Percentiles rank a stretch among this genome's conserved stretches.
phyloP scores from a whole-genome alignment of 2,888 invertebrate genomes.

The Dilophus febrilis region DNA sequence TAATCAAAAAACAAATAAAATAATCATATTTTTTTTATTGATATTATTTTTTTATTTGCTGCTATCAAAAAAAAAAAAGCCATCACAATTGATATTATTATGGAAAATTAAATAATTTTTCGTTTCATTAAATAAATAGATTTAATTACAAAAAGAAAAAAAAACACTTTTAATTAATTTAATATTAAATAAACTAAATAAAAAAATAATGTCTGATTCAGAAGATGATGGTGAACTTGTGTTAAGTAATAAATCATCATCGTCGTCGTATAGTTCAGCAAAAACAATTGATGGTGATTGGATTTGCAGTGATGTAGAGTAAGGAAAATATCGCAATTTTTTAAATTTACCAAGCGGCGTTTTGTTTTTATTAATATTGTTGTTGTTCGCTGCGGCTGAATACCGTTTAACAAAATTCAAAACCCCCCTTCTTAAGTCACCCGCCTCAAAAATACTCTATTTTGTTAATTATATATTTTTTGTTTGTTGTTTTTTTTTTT shows the following conservation, averaged over 20 bases:
- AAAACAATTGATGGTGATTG: conserved; percentile 17
- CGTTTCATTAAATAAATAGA: too few relatives aligned
- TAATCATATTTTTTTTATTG: too few relatives aligned
- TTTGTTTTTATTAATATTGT: background rate
- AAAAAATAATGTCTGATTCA: conserved; percentile 3
- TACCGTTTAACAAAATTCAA: background rate
- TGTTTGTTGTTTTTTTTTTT: conserved; percentile 5
- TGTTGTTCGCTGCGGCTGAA: background rate
- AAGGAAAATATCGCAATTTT: conserved; percentile 21
- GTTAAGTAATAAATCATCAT: too few relatives aligned
- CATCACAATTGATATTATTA: too few relatives aligned
- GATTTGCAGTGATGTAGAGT: conserved; percentile 25
- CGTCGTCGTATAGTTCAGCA: background rate
- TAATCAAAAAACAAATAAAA: too few relatives aligned
- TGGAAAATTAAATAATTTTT: too few relatives aligned
- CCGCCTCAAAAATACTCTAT: background rate
- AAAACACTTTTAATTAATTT: too few relatives aligned
- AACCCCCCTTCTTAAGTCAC: background rate
- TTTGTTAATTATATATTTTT: background rate
- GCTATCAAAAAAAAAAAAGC: too few relatives aligned
- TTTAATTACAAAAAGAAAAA: too few relatives aligned
- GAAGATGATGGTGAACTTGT: conserved; percentile 1
- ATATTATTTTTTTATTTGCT: too few relatives aligned
- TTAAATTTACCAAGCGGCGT: background rate
- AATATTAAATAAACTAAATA: background rate